Evolutionary conservation across 2,888 invertebrate species (phyloP).

Genomic region (Scaeva pyrastri): DNA sequence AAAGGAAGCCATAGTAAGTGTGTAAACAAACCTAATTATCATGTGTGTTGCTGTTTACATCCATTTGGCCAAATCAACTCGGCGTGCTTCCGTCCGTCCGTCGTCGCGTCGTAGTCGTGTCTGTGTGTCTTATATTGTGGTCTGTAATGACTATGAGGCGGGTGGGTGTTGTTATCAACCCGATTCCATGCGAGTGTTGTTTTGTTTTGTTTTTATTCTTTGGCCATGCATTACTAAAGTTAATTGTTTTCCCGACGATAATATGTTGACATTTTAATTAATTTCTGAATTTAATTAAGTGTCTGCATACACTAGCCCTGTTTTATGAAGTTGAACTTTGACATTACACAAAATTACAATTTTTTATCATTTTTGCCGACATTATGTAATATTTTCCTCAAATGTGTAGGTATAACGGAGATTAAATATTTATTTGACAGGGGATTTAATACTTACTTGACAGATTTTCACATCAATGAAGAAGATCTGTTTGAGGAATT

Average conservation of each 20-base stretch:
- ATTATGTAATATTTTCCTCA: not conserved
- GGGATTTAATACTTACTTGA: too few relatives aligned
- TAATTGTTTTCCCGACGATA: constrained; percentile 53
- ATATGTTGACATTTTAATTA: constrained; percentile 60
- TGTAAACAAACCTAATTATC: constrained; percentile 69
- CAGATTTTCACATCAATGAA: too few relatives aligned
- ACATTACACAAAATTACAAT: not conserved
- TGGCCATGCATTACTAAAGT: constrained; percentile 8
- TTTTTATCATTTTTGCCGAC: not conserved
- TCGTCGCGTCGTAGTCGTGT: too few relatives aligned
- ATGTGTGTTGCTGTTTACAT: constrained; percentile 47
- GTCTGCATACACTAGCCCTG: not conserved
- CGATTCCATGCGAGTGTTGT: constrained; percentile 36
- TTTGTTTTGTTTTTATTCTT: constrained; percentile 17
- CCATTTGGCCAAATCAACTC: not conserved
- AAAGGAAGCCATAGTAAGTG: constrained; percentile 52
- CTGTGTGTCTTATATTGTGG: not conserved
- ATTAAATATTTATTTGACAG: too few relatives aligned
- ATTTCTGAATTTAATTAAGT: constrained; percentile 68
- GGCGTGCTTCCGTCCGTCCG: too few relatives aligned
- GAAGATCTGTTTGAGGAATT: too few relatives aligned
- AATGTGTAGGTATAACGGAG: too few relatives aligned
- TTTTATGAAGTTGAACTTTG: not conserved
- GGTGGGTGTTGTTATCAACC: constrained; percentile 21
- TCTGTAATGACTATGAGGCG: not conserved